Base-by-base conservation (phyloP, 2,113 vertebrate genomes). In the Malurus cyaneus region DNA sequence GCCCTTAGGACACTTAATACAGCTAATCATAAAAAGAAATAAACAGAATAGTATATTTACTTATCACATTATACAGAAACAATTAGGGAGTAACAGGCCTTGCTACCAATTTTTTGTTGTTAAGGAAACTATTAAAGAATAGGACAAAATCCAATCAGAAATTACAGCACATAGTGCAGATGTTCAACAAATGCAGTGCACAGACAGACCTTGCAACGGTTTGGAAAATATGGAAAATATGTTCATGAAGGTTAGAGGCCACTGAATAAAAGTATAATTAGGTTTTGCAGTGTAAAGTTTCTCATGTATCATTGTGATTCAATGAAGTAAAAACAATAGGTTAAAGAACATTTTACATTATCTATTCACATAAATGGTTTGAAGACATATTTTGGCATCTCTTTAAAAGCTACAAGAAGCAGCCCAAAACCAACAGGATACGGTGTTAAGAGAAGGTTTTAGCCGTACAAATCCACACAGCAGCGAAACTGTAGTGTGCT, bases 291-390 rank as follows among this genome's bases (percentile, higher is more conserved):
- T 25, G 8, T 34, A 23, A 88, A 82, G 36, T n/a, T 96, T 88
- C 28, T 65, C 61, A 91, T 23, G 36, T 11, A 47, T 34, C 59
- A 66, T 8, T 84, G 67, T 52, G 47, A 90, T 31, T 54, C 52
- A 59, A 21, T 0, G 0, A 80, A 12, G 26, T 12, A 62, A 92
- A 76, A 69, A 1, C 18, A 60, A 80, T 5, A 50, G 4, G 28
- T 46, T 89, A 79, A 91, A 81, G 11, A 84, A 66, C 79, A 81
- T 80, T 70, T 88, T 83, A 52, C 0, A 0, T 17, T 50, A 71
- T 56, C 69, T 81, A 36, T 25, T 69, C 28, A 49, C 14, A 57
- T 26, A 72, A 91, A 65, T 5, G 12, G 14, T n/a, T 46, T 2
- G 6, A 76, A 60, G 66, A 83, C 23, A 67, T 31, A 50, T 60